Evolutionary conservation across 2,888 invertebrate species (phyloP).

Genomic region (Chloromyia formosa): DNA sequence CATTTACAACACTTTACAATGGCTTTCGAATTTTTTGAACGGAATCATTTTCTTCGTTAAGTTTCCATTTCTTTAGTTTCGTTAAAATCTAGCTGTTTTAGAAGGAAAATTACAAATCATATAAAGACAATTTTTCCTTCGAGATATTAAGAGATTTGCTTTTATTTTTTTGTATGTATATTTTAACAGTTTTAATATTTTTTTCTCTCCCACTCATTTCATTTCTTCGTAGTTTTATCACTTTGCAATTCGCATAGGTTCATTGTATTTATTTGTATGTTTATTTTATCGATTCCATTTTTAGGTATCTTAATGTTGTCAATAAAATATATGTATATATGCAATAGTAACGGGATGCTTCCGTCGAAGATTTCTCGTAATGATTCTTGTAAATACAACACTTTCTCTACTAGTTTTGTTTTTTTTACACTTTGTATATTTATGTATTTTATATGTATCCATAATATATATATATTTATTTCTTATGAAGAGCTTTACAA

Average conservation of each 20-base stretch:
- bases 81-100: neutral
- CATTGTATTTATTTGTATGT: slow-evolving; percentile 30
- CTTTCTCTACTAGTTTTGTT: neutral
- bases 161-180: too few relatives aligned
- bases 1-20: slow-evolving; percentile 1
- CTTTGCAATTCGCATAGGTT: slow-evolving; percentile 41
- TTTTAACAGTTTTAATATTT: slow-evolving; percentile 32
- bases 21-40: neutral
- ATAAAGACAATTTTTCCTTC: slow-evolving; percentile 14
- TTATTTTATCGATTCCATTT: slow-evolving; percentile 20
- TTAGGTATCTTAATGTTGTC: neutral
- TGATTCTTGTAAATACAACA: slow-evolving; percentile 17
- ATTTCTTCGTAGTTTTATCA: slow-evolving; percentile 39
- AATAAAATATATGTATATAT: slow-evolving; percentile 25
- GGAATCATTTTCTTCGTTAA: slow-evolving; percentile 5
- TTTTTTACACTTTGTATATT: neutral
- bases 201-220: slow-evolving; percentile 18
- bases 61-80: slow-evolving; percentile 1
- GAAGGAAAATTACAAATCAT: neutral
- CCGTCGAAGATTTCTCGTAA: slow-evolving; percentile 7
- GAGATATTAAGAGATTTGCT: neutral
- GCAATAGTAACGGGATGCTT: slow-evolving; percentile 13
- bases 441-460: slow-evolving; percentile 8
- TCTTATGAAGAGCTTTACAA: slow-evolving; percentile 29
- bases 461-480: slow-evolving; percentile 4